phyloP scores from a whole-genome alignment of 2,113 vertebrate species.

The Melierax canorus region DNA sequence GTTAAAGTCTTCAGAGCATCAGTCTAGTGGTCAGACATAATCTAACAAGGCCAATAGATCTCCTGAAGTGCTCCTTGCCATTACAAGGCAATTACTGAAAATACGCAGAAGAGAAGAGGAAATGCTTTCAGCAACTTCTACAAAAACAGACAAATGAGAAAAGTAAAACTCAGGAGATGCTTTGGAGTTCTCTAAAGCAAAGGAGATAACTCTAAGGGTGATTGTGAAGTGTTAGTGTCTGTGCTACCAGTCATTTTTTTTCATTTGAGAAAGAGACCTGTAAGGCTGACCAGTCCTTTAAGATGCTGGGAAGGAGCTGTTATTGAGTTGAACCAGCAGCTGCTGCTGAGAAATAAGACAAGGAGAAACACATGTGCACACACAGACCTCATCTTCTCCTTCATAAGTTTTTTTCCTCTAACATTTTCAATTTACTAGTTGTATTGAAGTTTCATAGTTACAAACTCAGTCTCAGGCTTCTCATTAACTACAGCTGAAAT shows the following conservation, averaged over 20 bases:
- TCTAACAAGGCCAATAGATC: constrained; percentile 40
- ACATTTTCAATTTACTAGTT: not conserved
- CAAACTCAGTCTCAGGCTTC: not conserved
- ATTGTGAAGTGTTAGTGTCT: not conserved
- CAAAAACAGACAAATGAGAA: not conserved
- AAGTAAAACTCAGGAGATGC: not conserved
- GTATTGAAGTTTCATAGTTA: not conserved
- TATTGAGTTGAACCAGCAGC: not conserved
- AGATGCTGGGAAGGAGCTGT: not conserved
- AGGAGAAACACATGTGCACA: not conserved
- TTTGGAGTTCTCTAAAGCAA: not conserved
- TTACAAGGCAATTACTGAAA: not conserved
- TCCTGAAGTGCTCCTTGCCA: constrained; percentile 9
- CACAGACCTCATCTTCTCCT: not conserved
- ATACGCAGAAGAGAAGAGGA: not conserved
- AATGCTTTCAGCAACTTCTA: not conserved
- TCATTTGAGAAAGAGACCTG: not conserved
- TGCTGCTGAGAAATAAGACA: not conserved
- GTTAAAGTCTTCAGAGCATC: constrained; percentile 9
- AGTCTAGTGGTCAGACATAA: constrained; percentile 42
- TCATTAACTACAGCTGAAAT: not conserved
- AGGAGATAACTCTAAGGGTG: not conserved
- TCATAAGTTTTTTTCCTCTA: not conserved
- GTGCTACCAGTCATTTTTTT: not conserved
- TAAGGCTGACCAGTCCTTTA: not conserved